Evolutionary conservation across 2,888 invertebrate genomes (phyloP), one percentile per base, ranked within the genome.

Genomic region (Cosmia pyralina): DNA sequence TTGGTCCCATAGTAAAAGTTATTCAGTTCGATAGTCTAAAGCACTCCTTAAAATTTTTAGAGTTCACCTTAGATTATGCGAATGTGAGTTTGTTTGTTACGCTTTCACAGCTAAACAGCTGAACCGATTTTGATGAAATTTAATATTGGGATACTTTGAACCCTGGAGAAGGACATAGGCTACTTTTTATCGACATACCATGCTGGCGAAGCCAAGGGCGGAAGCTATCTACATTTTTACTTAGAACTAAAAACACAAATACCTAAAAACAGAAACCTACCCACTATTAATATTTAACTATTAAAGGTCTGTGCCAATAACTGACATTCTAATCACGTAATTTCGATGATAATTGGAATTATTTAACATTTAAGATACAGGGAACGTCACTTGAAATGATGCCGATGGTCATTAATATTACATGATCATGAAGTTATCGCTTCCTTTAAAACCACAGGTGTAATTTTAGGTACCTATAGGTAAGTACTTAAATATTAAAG

Each of bases 261-360:
- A 7, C 15, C 38, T 48, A 52, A 55, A 6, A 22, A 60, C 8
- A 22, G 46, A 46, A 63, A 62, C 64, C 68, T 38, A 59, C 53
- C 46, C 50, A 50, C 22, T 60, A 75, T 74, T n/a, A 57, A 69
- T 50, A 66, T 34, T 28, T 62, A 52, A 77, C 38, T 78, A 71
- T 84, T 83, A 71, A 69, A 69, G 64, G 63, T 72, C 63, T 77
- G 74, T 48, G 59, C 62, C 57, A 65, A 65, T 79, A 83, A 74
- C 46, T 81, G 58, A 75, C 68, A 71, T 75, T 79, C 52, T 79
- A 71, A 71, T 60, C 59, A 67, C 50, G 66, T 75, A 71, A 79
- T 83, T 83, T 79, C 48, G 79, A 81, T 74, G 83, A 74, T 81
- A 83, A 81, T 82, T 81, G 83, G 80, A 83, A 83, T 79, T 58